Evolutionary conservation across 2,888 invertebrate species (phyloP).

Genomic region (Mesochorus sp.): DNA sequence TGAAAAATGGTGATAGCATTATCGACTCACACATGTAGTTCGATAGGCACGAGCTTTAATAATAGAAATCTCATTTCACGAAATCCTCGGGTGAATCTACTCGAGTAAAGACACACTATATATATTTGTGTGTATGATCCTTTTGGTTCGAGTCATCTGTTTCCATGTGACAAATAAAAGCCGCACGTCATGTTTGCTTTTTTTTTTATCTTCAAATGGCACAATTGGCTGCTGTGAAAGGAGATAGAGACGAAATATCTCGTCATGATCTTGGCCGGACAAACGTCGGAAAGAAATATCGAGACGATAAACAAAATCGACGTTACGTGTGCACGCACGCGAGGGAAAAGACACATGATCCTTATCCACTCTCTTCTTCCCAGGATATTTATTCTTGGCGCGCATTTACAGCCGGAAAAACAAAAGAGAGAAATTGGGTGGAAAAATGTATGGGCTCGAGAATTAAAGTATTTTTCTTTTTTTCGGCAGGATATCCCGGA

Average conservation of each 20-base stretch:
- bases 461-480: too few species aligned
- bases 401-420: too few species aligned
- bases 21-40: not conserved
- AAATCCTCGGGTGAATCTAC: conserved; percentile 7
- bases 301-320: conserved; percentile 36
- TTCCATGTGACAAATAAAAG: conserved; percentile 10
- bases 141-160: conserved; percentile 8
- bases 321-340: not conserved
- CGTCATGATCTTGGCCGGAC: not conserved
- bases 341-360: not conserved
- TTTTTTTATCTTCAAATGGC: not conserved
- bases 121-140: not conserved
- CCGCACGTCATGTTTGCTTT: conserved; percentile 2
- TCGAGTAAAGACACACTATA: not conserved
- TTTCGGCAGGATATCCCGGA: too few species aligned
- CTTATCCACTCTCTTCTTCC: not conserved
- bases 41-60: conserved; percentile 31
- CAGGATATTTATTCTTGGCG: conserved; percentile 34
- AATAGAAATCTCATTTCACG: conserved; percentile 48
- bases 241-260: not conserved
- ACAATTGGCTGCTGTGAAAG: conserved; percentile 28
- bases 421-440: too few species aligned
- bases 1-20: conserved; percentile 4
- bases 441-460: too few species aligned
- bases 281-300: not conserved